Evolutionary conservation across 2,113 vertebrate genomes (phyloP).

Genomic region (Bubalus kerabau): DNA sequence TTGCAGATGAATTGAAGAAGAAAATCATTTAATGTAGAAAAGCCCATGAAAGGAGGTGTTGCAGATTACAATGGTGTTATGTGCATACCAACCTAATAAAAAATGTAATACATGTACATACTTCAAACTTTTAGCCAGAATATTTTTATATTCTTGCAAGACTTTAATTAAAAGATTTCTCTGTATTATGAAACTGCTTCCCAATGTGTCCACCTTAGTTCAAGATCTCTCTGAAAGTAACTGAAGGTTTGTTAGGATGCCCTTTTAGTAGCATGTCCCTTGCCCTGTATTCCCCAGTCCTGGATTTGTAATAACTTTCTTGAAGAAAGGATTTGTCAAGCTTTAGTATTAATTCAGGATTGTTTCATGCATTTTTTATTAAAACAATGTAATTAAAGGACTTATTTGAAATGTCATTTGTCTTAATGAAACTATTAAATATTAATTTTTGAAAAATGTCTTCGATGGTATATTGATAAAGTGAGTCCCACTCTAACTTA

Average conservation of each 20-base stretch:
- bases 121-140: background rate
- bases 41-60: background rate
- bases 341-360: background rate
- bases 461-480: background rate
- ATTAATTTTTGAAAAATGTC: slow-evolving; percentile 21
- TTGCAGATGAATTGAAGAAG: background rate
- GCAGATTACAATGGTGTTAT: background rate
- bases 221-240: background rate
- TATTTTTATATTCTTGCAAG: background rate
- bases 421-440: slow-evolving; percentile 34
- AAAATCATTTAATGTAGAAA: slow-evolving; percentile 7
- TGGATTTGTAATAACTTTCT: background rate
- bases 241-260: background rate
- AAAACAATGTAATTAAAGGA: slow-evolving; percentile 30
- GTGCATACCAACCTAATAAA: background rate
- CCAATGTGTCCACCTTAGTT: background rate
- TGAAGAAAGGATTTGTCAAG: background rate
- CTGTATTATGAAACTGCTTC: background rate
- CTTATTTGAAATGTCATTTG: background rate
- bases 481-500: background rate
- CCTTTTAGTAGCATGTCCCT: background rate
- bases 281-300: background rate
- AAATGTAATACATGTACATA: background rate
- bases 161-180: background rate
- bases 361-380: slow-evolving; percentile 8